A percentile compares a stretch with the other conserved stretches of the same genome.
Conservation (phyloP, 2,797 vertebrate genomes). For the Intellagama lesueurii region DNA sequence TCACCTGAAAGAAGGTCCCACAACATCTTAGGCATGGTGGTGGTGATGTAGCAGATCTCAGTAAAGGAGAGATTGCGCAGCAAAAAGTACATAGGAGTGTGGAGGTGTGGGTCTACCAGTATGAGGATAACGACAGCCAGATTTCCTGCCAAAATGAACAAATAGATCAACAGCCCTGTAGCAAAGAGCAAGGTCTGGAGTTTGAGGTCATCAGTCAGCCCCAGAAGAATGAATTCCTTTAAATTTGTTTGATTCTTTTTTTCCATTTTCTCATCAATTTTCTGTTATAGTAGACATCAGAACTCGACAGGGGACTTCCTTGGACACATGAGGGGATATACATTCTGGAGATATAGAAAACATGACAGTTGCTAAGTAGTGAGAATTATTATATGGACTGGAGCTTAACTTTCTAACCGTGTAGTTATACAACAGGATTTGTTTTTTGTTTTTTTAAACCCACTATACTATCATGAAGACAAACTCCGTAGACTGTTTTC, state of each 20-base stretch:
- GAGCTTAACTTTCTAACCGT: no score
- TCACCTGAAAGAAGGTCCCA: neutral
- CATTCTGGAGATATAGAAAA: neutral
- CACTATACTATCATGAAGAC: no score
- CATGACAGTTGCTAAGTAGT: neutral
- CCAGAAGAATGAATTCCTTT: constrained; percentile 27
- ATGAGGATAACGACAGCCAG: constrained; percentile 19
- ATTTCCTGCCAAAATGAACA: constrained; percentile 24
- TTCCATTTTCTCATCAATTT: constrained; percentile 20
- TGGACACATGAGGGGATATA: neutral
- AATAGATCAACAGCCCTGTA: constrained; percentile 17
- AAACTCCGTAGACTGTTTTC: no score
- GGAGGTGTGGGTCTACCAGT: constrained; percentile 2
- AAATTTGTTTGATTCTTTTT: constrained; percentile 28
- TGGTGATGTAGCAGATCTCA: constrained; percentile 30
- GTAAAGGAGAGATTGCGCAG: constrained; percentile 21
- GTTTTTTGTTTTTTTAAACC: no score
- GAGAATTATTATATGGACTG: no score
- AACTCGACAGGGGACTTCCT: neutral
- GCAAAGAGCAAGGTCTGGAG: constrained; percentile 10
- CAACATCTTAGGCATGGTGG: constrained; percentile 37
- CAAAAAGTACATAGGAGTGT: constrained; percentile 38
- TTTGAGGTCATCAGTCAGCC: constrained; percentile 14
- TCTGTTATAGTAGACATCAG: neutral
- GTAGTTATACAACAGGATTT: no score